Base-by-base conservation (phyloP, 1,140 invertebrate genomes). In the Delia radicum region DNA sequence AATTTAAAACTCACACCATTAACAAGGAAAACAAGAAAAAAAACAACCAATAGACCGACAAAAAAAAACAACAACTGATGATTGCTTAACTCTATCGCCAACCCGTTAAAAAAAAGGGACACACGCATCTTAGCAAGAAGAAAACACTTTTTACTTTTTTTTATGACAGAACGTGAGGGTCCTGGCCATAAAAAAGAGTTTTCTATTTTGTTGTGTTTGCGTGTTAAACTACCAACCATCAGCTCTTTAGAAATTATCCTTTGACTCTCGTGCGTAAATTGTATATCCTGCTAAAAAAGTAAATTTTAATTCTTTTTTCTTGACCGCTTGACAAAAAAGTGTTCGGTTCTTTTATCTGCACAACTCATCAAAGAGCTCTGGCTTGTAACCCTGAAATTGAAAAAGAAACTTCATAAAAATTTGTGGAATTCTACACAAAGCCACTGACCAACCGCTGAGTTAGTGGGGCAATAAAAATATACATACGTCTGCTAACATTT, bases 391-490 rank as follows among this genome's bases (percentile, higher is more conserved):
- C n/a, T 61, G 26, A 12, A n/a, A 13, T 65, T 65, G 62, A 28
- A 12, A 33, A 69, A 69, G 21, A 73, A 42, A 33, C 31, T 33
- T 33, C 31, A 33, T 33, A 4, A 33, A 33, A 5, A 33, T 67
- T 67, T 46, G n/a, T 24, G 7, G 42, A 65, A 42, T 74, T 63
- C 67, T 37, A 63, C 33, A 73, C 24, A 74, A 73, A 55, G 27
- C 42, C 67, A 69, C 12, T 26, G 26, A 61, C 69, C 75, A 76
- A 76, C 75, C 75, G 75, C 75, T 74, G 75, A 63, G 75, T 76
- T 73, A 76, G 71, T 76, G 71, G 75, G 71, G 75, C 75, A 76
- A 76, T 76, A 76, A 76, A 76, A 12, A 42, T 3, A 12, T 12
- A 42, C 37, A 2, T 42, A 8, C 15, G 37, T 12, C 37, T 6